A percentile compares a stretch with the other conserved stretches of the same genome.
phyloP scores from a whole-genome alignment of 2,797 vertebrate genomes.

The Trichosurus vulpecula region DNA sequence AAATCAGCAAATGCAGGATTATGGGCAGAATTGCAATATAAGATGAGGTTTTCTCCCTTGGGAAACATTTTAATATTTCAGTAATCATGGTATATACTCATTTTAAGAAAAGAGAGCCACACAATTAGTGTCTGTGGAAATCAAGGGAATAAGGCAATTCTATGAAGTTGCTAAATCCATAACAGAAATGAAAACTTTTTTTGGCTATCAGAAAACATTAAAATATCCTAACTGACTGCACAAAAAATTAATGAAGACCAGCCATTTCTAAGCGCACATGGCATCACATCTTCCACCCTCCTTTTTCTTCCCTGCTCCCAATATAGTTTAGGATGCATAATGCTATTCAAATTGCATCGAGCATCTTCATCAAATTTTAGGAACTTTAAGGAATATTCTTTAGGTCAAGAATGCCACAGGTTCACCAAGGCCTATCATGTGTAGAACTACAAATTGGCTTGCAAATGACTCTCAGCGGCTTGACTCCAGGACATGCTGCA shows the following conservation, averaged over 20 bases:
- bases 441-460: not conserved
- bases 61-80: conserved; percentile 1
- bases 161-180: conserved; percentile 63
- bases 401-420: conserved; percentile 53
- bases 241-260: conserved; percentile 69
- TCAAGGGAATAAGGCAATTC: conserved; percentile 74
- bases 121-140: conserved; percentile 74
- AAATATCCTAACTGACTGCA: conserved; percentile 56
- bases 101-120: conserved; percentile 38
- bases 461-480: conserved; percentile 20
- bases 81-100: not conserved
- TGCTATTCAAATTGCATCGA: conserved; percentile 55
- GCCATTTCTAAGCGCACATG: conserved; percentile 57
- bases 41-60: conserved; percentile 53
- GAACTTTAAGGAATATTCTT: conserved; percentile 74
- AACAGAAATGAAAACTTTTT: conserved; percentile 64
- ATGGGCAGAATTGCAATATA: not conserved
- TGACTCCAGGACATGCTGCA: accelerated
- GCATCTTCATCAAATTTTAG: conserved; percentile 70
- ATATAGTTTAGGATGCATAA: conserved; percentile 65
- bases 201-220: conserved; percentile 59
- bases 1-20: not conserved
- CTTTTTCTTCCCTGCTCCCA: conserved; percentile 34
- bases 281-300: conserved; percentile 27
- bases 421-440: conserved; percentile 33